Evolutionary conservation across 2,797 vertebrate species (phyloP).

Genomic region (Sciaenops ocellatus): DNA sequence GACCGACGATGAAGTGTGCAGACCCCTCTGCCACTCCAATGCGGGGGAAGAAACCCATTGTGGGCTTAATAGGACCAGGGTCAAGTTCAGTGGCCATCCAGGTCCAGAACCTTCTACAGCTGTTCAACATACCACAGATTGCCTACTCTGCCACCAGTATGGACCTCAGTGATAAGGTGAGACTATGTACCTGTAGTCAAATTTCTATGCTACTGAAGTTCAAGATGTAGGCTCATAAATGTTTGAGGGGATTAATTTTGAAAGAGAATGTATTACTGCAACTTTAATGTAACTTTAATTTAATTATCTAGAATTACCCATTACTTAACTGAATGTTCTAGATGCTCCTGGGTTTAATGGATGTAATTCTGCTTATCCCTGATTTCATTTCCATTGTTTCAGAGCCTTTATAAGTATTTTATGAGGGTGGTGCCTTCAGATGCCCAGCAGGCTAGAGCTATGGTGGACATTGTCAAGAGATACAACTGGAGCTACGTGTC

Average conservation of each 20-base stretch:
- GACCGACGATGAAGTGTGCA: constrained; percentile 87
- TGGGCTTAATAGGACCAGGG: constrained; percentile 97
- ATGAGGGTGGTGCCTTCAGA: constrained; percentile 99
- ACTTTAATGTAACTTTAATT: constrained; percentile 19
- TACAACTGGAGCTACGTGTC: constrained; percentile 99
- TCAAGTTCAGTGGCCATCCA: constrained; percentile 99
- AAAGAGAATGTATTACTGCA: background rate
- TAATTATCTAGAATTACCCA: constrained; percentile 4
- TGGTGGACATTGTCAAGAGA: constrained; percentile 99
- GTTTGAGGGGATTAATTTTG: background rate
- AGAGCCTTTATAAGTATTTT: constrained; percentile 89
- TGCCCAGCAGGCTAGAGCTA: constrained; percentile 95
- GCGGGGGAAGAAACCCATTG: constrained; percentile 95
- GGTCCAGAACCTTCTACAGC: constrained; percentile 97
- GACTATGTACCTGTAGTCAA: background rate
- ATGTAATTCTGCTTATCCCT: constrained; percentile 6
- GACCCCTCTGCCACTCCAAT: constrained; percentile 92
- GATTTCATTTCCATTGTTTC: constrained; percentile 45
- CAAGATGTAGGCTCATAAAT: background rate
- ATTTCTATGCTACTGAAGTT: background rate
- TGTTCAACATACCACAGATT: constrained; percentile 99
- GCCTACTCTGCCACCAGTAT: constrained; percentile 99
- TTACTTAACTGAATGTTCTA: background rate
- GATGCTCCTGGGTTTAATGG: background rate
- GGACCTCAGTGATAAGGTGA: constrained; percentile 96